Evolutionary conservation across 2,888 invertebrate genomes (phyloP).

Genomic region (Hydriomena furcata): DNA sequence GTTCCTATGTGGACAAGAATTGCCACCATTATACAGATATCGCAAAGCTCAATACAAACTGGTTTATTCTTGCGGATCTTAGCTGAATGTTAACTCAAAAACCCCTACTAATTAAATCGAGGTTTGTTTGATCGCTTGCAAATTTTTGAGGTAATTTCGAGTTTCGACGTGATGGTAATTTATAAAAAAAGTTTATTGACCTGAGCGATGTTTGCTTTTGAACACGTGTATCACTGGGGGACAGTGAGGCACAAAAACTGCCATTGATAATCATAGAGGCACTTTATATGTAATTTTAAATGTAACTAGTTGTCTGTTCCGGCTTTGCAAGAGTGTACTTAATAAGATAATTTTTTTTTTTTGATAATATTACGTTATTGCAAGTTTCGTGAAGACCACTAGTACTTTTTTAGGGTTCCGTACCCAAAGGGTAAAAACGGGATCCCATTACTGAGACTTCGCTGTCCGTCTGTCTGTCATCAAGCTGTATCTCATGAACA

Average conservation of each 20-base stretch:
- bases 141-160: slow-evolving; percentile 27
- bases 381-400: no score
- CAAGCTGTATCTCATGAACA: no score
- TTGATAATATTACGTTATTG: no score
- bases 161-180: slow-evolving; percentile 28
- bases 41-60: slow-evolving; percentile 17
- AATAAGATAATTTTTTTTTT: no score
- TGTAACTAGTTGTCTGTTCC: no score
- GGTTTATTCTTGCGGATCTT: slow-evolving; percentile 14
- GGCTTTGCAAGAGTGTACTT: no score
- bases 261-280: slow-evolving; percentile 28
- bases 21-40: slow-evolving; percentile 18
- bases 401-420: no score
- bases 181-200: slow-evolving; percentile 34
- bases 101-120: slow-evolving; percentile 25
- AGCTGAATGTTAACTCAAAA: slow-evolving; percentile 22
- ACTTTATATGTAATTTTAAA: slow-evolving; percentile 12
- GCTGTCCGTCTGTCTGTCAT: no score
- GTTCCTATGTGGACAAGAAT: no score
- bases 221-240: slow-evolving; percentile 33
- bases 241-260: slow-evolving; percentile 27
- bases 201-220: slow-evolving; percentile 25
- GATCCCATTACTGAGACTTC: no score
- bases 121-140: slow-evolving; percentile 35
- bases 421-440: no score